Evolutionary conservation across 30 jellyfish, hydroid and myxozoan species (phyloP).

Genomic region (Hydractinia echinata): DNA sequence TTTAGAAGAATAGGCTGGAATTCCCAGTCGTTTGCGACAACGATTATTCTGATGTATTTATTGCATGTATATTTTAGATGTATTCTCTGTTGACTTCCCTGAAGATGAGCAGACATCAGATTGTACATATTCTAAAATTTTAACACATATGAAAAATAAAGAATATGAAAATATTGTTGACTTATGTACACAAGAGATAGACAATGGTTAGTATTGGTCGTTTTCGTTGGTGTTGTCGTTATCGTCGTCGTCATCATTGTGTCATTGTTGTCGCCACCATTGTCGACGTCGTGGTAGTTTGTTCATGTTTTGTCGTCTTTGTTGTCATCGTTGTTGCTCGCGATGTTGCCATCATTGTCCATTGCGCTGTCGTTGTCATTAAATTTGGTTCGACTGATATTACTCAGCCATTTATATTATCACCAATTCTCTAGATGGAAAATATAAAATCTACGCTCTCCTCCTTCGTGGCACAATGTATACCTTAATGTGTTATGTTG

Average conservation of each 20-base stretch:
- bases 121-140: slow-evolving; percentile 45
- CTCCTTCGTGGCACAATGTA: slow-evolving; percentile 78
- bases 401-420: neutral
- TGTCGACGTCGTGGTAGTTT: too few relatives aligned
- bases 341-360: too few relatives aligned
- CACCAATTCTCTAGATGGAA: slow-evolving; percentile 38
- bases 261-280: too few relatives aligned
- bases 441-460: slow-evolving; percentile 31
- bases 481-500: slow-evolving; percentile 62
- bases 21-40: too few relatives aligned
- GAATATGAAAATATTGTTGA: slow-evolving; percentile 47
- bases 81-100: slow-evolving; percentile 48
- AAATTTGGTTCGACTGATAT: too few relatives aligned
- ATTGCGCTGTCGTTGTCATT: too few relatives aligned
- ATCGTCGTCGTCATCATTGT: too few relatives aligned
- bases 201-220: slow-evolving; percentile 34
- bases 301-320: too few relatives aligned
- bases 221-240: too few relatives aligned
- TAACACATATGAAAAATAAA: slow-evolving; percentile 22
- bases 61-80: slow-evolving; percentile 31
- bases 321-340: too few relatives aligned
- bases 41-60: too few relatives aligned
- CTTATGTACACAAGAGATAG: slow-evolving; percentile 75
- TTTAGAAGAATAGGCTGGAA: too few relatives aligned
- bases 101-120: slow-evolving; percentile 44